A percentile compares a stretch with the other conserved stretches of the same genome.
These are phyloP conservation scores for Onychomys arenicola DNA, from an alignment of 2,797 vertebrate genomes.

Conservation along the genomic window DNA sequence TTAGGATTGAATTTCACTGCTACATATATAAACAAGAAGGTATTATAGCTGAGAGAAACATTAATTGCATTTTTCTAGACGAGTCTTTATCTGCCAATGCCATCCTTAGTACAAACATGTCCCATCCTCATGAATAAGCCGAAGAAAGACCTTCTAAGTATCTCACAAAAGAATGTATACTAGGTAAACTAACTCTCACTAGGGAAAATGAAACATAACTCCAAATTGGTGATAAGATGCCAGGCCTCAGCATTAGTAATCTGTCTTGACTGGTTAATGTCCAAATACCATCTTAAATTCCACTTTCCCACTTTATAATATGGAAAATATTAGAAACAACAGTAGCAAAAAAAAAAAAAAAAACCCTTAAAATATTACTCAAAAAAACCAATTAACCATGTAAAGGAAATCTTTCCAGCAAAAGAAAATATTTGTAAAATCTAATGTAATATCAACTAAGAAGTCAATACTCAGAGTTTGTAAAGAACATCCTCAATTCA, in stretches of 20 bases:
- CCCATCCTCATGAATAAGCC: background rate
- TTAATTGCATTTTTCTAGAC: slow-evolving; percentile 26
- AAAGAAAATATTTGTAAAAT: background rate
- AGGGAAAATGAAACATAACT: slow-evolving; percentile 43
- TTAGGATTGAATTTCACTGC: slow-evolving; percentile 30
- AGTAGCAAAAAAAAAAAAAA: background rate
- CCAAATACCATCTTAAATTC: background rate
- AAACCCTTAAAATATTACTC: background rate
- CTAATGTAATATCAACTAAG: background rate
- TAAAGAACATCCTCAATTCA: background rate
- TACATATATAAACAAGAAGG: background rate
- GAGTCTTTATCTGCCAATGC: background rate
- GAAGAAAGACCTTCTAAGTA: slow-evolving; percentile 7
- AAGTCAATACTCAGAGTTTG: slow-evolving; percentile 9
- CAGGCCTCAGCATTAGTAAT: background rate
- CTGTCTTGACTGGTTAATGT: slow-evolving; percentile 10
- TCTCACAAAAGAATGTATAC: slow-evolving; percentile 4
- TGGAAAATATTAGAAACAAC: background rate
- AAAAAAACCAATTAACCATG: slow-evolving; percentile 14
- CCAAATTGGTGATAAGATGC: slow-evolving; percentile 24
- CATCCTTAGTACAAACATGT: background rate
- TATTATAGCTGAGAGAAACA: background rate
- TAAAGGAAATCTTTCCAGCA: background rate
- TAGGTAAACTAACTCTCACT: background rate
- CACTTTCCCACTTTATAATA: background rate